Evolutionary conservation across 1,140 invertebrate species (phyloP), one percentile per base, ranked within the genome.

Genomic region (Eumeta japonica): DNA sequence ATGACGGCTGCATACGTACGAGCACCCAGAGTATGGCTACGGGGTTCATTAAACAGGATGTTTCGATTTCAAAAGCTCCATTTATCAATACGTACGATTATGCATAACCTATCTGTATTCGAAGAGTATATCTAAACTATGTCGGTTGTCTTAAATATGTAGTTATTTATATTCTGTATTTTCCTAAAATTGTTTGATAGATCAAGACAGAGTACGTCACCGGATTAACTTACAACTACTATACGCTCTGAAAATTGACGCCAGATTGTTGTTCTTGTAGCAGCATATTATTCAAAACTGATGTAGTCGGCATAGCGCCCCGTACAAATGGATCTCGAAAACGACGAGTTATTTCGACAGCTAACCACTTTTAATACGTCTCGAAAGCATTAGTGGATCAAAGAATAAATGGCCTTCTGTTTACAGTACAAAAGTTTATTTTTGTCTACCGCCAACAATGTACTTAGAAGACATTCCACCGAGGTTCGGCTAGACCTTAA

Each of bases 401-500:
- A 54, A 37, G 30, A 45, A 24, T 59, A 50, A 52, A 36, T 19
- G 33, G 34, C 16, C 46, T 41, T 35, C 58, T 29, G 28, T 7
- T 2, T 15, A 29, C 29, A n/a, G 31, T 0, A 16, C 19, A 48
- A 63, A 43, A 57, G 52, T 35, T 15, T 28, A 37, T 47, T 59
- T 58, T 50, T 16, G 24, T 27, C 35, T 38, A 35, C 10, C 39
- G 20, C 13, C 7, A 1, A 13, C 16, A 20, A 37, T 43, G 46
- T 55, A 62, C 58, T 59, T 64, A 55, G 48, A 50, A 57, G 50
- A 60, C 62, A 50, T 45, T 63, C 54, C 63, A 60, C 64, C 56
- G 62, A 70, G 60, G 68, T 61, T 61, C 64, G 58, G 62, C 62
- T 68, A 73, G 61, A 70, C 62, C 65, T 70, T 73, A 70, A 73